Percentiles rank a stretch among this genome's conserved stretches.
Conservation (phyloP, 2,888 invertebrate genomes). For the Patella depressa region DNA sequence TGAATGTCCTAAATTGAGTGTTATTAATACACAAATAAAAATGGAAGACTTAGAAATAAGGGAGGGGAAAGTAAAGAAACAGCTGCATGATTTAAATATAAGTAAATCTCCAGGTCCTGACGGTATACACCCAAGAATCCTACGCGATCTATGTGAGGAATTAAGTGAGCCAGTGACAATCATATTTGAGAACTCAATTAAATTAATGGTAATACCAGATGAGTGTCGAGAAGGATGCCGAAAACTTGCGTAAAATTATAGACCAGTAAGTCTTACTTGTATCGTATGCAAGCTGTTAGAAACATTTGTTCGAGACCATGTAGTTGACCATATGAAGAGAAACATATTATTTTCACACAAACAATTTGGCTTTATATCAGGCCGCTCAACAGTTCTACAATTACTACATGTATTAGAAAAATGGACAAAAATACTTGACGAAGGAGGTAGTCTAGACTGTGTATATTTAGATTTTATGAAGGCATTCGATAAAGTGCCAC, state of each 20-base stretch:
- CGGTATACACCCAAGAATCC: background rate
- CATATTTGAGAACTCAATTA: constrained; percentile 10
- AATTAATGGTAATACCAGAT: constrained; percentile 8
- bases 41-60: background rate
- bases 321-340: constrained; percentile 11
- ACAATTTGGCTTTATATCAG: constrained; percentile 19
- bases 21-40: background rate
- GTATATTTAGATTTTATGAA: constrained; percentile 24
- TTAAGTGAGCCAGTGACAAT: constrained; percentile 12
- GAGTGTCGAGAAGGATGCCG: background rate
- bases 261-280: constrained; percentile 27
- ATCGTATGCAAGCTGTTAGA: constrained; percentile 24
- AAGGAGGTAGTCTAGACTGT: constrained; percentile 5
- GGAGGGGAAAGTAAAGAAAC: background rate
- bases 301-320: constrained; percentile 18
- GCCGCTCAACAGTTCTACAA: constrained; percentile 7
- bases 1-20: background rate
- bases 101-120: background rate
- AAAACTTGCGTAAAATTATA: constrained; percentile 14
- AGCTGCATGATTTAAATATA: background rate
- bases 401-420: constrained; percentile 14
- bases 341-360: constrained; percentile 8
- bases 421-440: constrained; percentile 19
- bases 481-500: constrained; percentile 24
- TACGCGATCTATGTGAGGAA: constrained; percentile 3